Base-by-base conservation (phyloP, 2,113 vertebrate species). In the Zapornia atra region DNA sequence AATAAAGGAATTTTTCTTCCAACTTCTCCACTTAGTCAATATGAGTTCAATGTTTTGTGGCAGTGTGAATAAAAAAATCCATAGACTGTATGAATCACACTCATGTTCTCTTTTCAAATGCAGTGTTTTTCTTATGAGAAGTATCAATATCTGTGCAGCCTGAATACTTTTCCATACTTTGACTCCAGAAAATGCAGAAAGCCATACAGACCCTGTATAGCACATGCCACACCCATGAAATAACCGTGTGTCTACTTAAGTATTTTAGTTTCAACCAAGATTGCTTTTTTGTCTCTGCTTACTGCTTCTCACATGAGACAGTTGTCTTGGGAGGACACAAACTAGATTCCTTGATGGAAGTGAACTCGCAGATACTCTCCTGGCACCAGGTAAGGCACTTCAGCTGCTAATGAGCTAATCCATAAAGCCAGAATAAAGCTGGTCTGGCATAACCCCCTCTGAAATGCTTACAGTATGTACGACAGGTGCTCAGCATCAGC, bases 191-290 rank as follows among this genome's bases (percentile, higher is more conserved):
- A 77, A 53, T 34, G 34, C 38, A 61, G 75, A 16, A 66, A 76
- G 16, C 24, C 14, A 4, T 19, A 44, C 6, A 38, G 44, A 17
- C 48, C 29, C 4, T 12, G 31, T 48, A 29, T 38, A 40, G 44
- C 61, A 38, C 10, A 18, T 31, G 51, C 29, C 19, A 59, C 33
- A 22, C 5, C 28, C 28, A 13, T 26, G 19, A n/a, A 90, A 90
- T 48, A 24, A 36, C 25, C 0, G 0, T 5, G 0, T 5, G 33
- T 26, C 26, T 71, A 5, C 51, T 71, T 46, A 12, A 70, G 13
- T 16, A 24, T 50, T 90, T 83, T 36, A 63, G 18, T 46, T 54
- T 81, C n/a, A 91, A 50, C 7, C 18, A 59, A 15, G 36, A 59
- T 7, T 20, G 18, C 28, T 10, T 36, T 86, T 88, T 59, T 40